Evolutionary conservation across 2,888 invertebrate species (phyloP).

Genomic region (Xylophagus ater): DNA sequence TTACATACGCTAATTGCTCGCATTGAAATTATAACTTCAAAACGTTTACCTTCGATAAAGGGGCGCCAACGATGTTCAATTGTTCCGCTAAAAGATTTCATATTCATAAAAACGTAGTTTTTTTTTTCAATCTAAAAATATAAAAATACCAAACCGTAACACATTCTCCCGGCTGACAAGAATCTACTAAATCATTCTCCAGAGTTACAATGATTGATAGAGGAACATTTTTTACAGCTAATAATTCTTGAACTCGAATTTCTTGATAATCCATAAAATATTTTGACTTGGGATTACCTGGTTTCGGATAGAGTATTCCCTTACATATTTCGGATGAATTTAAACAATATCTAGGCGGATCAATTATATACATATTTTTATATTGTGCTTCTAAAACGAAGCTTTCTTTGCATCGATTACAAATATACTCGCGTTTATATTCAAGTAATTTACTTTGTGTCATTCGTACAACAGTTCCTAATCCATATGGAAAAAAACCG

Average conservation of each 20-base stretch:
- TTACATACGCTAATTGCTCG: slow-evolving; percentile 45
- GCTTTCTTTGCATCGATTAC: slow-evolving; percentile 63
- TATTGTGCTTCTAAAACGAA: slow-evolving; percentile 56
- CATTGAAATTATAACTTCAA: slow-evolving; percentile 13
- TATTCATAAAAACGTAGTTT: neutral
- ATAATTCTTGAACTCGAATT: slow-evolving; percentile 74
- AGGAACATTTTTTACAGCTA: slow-evolving; percentile 59
- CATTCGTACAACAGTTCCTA: slow-evolving; percentile 68
- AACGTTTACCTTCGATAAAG: slow-evolving; percentile 26
- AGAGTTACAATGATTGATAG: slow-evolving; percentile 64
- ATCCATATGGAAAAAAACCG: slow-evolving; percentile 15
- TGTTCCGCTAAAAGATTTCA: slow-evolving; percentile 53
- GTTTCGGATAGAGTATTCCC: slow-evolving; percentile 42
- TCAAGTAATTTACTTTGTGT: slow-evolving; percentile 67
- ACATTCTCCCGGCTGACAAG: slow-evolving; percentile 82
- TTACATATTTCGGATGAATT: slow-evolving; percentile 38
- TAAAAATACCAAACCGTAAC: slow-evolving; percentile 60
- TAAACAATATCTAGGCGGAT: slow-evolving; percentile 43
- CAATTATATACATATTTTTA: slow-evolving; percentile 42
- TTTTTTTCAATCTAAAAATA: neutral
- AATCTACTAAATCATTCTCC: slow-evolving; percentile 77
- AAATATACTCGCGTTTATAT: slow-evolving; percentile 59
- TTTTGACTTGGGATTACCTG: slow-evolving; percentile 41
- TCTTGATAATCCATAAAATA: slow-evolving; percentile 71
- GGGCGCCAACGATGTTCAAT: slow-evolving; percentile 64